Conservation (phyloP, 2,888 invertebrate species). For the Melolontha melolontha region DNA sequence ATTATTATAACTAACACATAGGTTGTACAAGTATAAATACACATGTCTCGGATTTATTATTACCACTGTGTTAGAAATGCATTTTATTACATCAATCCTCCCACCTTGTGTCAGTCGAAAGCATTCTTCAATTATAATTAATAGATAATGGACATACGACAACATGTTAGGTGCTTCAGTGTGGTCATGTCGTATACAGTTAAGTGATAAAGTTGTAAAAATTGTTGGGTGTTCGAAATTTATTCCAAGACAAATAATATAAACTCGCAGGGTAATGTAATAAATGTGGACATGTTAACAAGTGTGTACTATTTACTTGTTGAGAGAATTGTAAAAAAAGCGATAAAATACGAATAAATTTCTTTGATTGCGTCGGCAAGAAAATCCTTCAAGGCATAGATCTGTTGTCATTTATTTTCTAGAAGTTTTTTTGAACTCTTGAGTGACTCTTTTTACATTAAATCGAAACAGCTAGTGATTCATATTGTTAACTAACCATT, state of each 20-base stretch:
- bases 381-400: too few species aligned
- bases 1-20: constrained; percentile 19
- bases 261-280: too few species aligned
- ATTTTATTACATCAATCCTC: constrained; percentile 37
- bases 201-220: constrained; percentile 30
- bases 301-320: too few species aligned
- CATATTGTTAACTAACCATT: too few species aligned
- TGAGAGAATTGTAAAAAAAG: too few species aligned
- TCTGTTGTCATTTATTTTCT: too few species aligned
- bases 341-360: too few species aligned
- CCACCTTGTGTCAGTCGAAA: constrained; percentile 30
- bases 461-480: too few species aligned
- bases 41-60: constrained; percentile 28
- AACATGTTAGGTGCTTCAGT: constrained; percentile 17
- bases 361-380: too few species aligned
- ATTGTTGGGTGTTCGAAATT: constrained; percentile 4
- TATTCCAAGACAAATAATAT: constrained; percentile 6
- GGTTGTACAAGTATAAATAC: constrained; percentile 17
- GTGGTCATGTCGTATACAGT: constrained; percentile 21
- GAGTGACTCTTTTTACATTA: too few species aligned
- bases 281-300: too few species aligned
- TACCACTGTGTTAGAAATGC: constrained; percentile 29
- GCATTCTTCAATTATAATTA: constrained; percentile 31
- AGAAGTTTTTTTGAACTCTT: too few species aligned
- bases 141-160: constrained; percentile 24